These are phyloP conservation scores for Hemiprocne comata DNA, from an alignment of 2,113 vertebrate species.

Conservation along the genomic window DNA sequence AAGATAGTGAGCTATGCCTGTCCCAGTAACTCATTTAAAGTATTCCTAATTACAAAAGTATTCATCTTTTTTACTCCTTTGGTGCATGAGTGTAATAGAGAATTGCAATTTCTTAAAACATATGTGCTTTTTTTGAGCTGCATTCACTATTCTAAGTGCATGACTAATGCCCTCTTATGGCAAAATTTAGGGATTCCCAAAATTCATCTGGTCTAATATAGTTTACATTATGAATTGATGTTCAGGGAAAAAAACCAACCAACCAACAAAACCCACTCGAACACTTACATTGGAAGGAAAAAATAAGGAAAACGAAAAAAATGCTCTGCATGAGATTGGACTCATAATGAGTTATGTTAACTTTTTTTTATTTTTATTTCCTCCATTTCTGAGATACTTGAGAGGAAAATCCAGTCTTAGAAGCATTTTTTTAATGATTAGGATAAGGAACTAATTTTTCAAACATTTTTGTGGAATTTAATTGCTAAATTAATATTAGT, in stretches of 20 bases:
- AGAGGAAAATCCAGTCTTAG: background rate
- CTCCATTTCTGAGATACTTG: background rate
- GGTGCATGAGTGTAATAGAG: background rate
- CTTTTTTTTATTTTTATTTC: background rate
- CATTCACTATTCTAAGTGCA: background rate
- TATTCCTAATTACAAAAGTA: background rate
- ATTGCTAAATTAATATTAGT: background rate
- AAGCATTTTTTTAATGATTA: background rate
- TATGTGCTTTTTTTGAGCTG: background rate
- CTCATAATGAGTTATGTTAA: background rate
- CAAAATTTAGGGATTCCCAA: conserved; percentile 44
- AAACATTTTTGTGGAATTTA: background rate
- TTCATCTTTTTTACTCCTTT: background rate
- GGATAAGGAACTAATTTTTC: background rate
- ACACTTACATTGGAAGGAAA: background rate
- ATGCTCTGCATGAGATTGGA: background rate
- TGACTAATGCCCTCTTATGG: conserved; percentile 66
- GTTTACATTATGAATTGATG: background rate
- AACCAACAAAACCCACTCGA: no score
- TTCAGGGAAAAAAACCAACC: no score
- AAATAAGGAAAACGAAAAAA: background rate
- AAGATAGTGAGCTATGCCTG: background rate
- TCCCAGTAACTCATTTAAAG: background rate
- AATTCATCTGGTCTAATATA: background rate
- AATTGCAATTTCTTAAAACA: background rate